Evolutionary conservation across 2,888 invertebrate genomes (phyloP).

Genomic region (Chirona hameri): DNA sequence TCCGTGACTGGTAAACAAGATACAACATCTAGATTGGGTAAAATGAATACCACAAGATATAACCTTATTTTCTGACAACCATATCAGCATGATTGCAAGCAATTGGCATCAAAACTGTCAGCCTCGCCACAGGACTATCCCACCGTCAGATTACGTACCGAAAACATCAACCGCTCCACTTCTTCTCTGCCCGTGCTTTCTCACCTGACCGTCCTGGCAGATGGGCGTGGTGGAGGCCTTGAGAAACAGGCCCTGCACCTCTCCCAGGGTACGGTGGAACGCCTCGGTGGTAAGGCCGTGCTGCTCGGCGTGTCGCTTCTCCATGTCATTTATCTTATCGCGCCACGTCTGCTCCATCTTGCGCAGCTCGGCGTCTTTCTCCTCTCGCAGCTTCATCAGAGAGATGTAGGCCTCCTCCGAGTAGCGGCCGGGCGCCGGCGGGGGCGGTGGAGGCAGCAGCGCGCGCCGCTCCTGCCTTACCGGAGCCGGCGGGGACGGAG

Average conservation of each 20-base stretch:
- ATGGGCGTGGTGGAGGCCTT: conserved; percentile 36
- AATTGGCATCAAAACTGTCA: too few species aligned
- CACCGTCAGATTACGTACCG: too few species aligned
- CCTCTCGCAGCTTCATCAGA: conserved; percentile 37
- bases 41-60: too few species aligned
- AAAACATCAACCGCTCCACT: too few species aligned
- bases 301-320: conserved; percentile 38
- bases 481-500: background rate
- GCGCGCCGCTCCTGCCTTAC: background rate
- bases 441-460: conserved; percentile 25
- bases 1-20: too few species aligned
- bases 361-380: conserved; percentile 38
- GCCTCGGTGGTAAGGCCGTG: conserved; percentile 35
- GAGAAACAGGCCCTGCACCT: conserved; percentile 38
- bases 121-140: too few species aligned
- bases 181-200: too few species aligned
- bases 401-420: conserved; percentile 39
- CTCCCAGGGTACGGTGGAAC: conserved; percentile 35
- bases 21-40: too few species aligned
- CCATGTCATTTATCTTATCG: conserved; percentile 37
- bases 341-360: conserved; percentile 37
- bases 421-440: conserved; percentile 37
- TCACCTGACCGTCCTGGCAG: conserved; percentile 36
- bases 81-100: too few species aligned
- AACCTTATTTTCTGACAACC: too few species aligned